Base-by-base conservation (phyloP, 2,797 vertebrate species). In the Mallotus villosus region DNA sequence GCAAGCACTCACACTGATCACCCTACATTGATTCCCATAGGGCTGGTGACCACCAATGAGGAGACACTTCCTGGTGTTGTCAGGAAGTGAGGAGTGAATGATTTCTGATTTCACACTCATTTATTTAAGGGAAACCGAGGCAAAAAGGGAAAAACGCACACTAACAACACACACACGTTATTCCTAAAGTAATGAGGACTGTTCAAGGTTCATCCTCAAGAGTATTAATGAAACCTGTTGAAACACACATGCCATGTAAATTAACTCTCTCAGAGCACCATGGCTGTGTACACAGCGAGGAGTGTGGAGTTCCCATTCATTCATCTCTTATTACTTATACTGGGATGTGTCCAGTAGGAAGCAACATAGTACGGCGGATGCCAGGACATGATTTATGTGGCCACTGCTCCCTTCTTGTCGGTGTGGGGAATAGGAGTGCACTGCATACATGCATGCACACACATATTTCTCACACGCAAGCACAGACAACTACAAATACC, bases 11-110 rank as follows among this genome's bases (percentile, higher is more conserved):
- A 24, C 21, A 22, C 55, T 58, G 55, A 55, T 8, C 53, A 17
- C 6, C 53, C 53, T 55, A 17, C n/a, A 55, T 19, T 8, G 3
- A 55, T 55, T 21, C 53, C 53, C 19, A 11, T 63, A 58, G 63
- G 17, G 64, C 41, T 32, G 63, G 61, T 49, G 22, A 65, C 55
- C 41, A 16, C 74, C 74, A 58, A 78, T 77, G 61, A 73, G 60
- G 25, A 49, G 61, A n/a, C 21, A 19, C 67, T 75, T 83, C 76
- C 81, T 76, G 71, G 63, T 68, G 58, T 68, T 68, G 29, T 64
- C 68, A 57, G 73, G 41, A 82, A 46, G 51, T 74, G 67, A 74
- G 70, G 72, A 51, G 60, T 57, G 46, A 59, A 58, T 72, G 69
- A 37, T 78, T 64, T 67, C 22, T 70, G 73, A 37, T 76, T 71